A percentile compares a stretch with the other conserved stretches of the same genome.
Conservation (phyloP, 2,888 invertebrate genomes). For the Himalopsyche anomala region DNA sequence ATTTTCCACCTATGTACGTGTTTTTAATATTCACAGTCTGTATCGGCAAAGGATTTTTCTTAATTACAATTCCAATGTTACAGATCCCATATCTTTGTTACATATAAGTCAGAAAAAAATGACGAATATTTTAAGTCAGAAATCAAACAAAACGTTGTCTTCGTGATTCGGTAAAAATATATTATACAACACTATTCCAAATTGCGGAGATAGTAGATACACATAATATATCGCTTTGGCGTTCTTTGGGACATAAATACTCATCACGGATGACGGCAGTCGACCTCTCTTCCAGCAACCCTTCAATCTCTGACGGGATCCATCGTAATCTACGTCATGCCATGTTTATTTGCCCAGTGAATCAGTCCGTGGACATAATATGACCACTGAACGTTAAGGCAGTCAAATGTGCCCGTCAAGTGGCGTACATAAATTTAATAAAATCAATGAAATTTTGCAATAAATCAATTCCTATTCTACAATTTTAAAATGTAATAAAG, state of each 20-base stretch:
- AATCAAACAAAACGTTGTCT: background rate
- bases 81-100: too few relatives aligned
- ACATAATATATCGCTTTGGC: background rate
- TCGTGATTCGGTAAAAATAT: background rate
- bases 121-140: background rate
- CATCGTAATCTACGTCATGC: conserved; percentile 51
- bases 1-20: too few relatives aligned
- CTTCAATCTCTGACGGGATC: conserved; percentile 29
- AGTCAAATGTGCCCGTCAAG: background rate
- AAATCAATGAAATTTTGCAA: too few relatives aligned
- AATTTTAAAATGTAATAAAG: too few relatives aligned
- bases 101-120: background rate
- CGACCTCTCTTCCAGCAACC: conserved; percentile 1
- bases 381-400: background rate
- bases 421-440: background rate
- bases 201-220: background rate
- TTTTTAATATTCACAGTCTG: too few relatives aligned
- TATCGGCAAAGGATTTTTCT: too few relatives aligned
- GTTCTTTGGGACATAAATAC: conserved; percentile 36
- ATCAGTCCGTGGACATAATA: conserved; percentile 48
- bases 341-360: conserved; percentile 57
- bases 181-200: background rate
- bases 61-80: too few relatives aligned
- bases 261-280: conserved; percentile 2
- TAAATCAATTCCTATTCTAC: too few relatives aligned